Evolutionary conservation across 2,797 vertebrate species (phyloP).

Genomic region (Caiman crocodilus): DNA sequence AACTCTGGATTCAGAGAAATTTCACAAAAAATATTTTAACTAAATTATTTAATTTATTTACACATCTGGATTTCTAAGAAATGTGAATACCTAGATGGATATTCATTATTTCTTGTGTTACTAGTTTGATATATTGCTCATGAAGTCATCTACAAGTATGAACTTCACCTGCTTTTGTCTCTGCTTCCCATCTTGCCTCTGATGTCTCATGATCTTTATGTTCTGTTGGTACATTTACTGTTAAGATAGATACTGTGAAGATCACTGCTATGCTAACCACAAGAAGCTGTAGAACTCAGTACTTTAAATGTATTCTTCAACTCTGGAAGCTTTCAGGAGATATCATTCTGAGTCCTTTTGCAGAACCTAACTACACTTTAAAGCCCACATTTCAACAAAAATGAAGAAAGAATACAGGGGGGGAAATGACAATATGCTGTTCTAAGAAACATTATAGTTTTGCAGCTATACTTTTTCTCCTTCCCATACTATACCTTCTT

Average conservation of each 20-base stretch:
- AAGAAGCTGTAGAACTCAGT: not conserved
- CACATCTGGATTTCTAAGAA: not conserved
- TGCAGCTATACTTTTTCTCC: not conserved
- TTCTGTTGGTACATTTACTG: not conserved
- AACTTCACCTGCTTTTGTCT: not conserved
- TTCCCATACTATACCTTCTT: not conserved
- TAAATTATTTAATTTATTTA: not conserved
- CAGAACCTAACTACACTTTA: not conserved
- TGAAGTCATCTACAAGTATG: not conserved
- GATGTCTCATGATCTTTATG: not conserved
- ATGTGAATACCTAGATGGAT: not conserved
- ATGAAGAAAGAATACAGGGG: not conserved
- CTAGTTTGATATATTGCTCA: not conserved
- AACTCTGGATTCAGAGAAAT: not conserved
- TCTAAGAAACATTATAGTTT: not conserved
- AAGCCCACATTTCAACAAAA: constrained; percentile 10
- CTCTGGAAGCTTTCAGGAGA: not conserved
- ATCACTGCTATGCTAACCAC: not conserved
- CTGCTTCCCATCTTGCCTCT: not conserved
- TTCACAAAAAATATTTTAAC: not conserved
- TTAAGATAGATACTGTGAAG: not conserved
- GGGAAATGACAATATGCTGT: accelerated
- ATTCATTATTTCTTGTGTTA: not conserved
- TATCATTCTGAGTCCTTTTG: not conserved
- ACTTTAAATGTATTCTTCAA: not conserved